Percentiles rank a stretch among this genome's conserved stretches.
These are phyloP conservation scores for Battus philenor DNA, from an alignment of 1,140 invertebrate species.

Conservation along the genomic window DNA sequence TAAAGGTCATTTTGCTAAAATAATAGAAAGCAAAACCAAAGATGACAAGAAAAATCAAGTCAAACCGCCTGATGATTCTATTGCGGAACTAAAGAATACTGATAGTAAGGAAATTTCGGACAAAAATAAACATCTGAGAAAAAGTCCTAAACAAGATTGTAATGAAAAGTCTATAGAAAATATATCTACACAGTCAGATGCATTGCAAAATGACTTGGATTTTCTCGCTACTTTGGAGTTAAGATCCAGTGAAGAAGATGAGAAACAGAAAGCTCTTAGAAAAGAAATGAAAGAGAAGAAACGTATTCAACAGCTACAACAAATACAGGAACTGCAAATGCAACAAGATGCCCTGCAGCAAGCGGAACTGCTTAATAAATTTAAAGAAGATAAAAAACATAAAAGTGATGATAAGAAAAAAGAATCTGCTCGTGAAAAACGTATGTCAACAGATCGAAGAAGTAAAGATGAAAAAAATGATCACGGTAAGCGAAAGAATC, in stretches of 20 bases:
- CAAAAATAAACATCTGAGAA: slow-evolving; percentile 37
- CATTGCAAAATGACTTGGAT: slow-evolving; percentile 77
- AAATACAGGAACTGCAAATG: slow-evolving; percentile 73
- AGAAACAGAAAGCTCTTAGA: slow-evolving; percentile 74
- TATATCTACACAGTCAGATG: slow-evolving; percentile 33
- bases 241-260: slow-evolving; percentile 75
- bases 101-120: slow-evolving; percentile 51
- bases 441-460: slow-evolving; percentile 73
- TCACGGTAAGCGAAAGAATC: slow-evolving; percentile 65
- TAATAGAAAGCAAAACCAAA: slow-evolving; percentile 76
- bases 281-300: slow-evolving; percentile 77
- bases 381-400: slow-evolving; percentile 67
- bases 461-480: slow-evolving; percentile 72
- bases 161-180: slow-evolving; percentile 32
- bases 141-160: slow-evolving; percentile 29
- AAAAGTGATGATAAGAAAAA: slow-evolving; percentile 72
- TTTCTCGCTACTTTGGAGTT: slow-evolving; percentile 80
- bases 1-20: slow-evolving; percentile 71
- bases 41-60: slow-evolving; percentile 75
- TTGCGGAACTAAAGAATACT: slow-evolving; percentile 38
- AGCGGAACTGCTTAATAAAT: slow-evolving; percentile 48
- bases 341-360: slow-evolving; percentile 65
- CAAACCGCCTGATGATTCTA: slow-evolving; percentile 60
- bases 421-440: slow-evolving; percentile 67
- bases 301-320: slow-evolving; percentile 71